phyloP scores from a whole-genome alignment of 2,797 vertebrate species.

The Carapus acus region DNA sequence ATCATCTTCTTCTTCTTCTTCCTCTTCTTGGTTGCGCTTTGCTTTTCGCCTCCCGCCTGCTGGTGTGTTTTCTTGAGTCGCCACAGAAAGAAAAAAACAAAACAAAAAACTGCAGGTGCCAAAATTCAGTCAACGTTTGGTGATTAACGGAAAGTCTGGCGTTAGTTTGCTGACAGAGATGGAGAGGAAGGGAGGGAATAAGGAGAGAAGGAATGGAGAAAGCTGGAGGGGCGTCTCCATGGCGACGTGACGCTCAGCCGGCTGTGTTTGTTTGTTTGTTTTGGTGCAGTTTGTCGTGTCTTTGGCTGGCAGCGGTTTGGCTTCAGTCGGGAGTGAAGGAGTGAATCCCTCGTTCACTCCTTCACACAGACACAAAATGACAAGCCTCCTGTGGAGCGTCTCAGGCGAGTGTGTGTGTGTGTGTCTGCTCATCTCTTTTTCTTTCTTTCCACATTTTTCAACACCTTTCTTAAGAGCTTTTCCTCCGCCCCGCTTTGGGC shows the following conservation, averaged over 20 bases:
- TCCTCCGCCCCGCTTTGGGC: too few relatives aligned
- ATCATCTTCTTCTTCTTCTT: conserved; percentile 6
- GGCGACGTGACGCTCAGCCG: conserved; percentile 13
- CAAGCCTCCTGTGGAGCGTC: too few relatives aligned
- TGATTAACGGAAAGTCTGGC: conserved; percentile 8
- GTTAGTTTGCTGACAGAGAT: conserved; percentile 20
- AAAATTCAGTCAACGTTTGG: conserved; percentile 31
- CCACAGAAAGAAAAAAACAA: conserved; percentile 37
- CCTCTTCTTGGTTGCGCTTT: conserved; percentile 2
- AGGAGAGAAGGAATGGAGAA: conserved; percentile 4
- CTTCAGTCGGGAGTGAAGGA: conserved; percentile 49
- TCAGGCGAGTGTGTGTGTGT: too few relatives aligned
- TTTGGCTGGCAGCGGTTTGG: conserved; percentile 14
- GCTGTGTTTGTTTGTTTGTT: conserved; percentile 15
- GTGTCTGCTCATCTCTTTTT: too few relatives aligned
- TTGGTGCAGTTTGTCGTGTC: too few relatives aligned
- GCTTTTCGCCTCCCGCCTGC: conserved; percentile 1
- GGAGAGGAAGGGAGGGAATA: conserved; percentile 12
- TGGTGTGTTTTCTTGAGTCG: not conserved
- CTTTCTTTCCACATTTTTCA: too few relatives aligned
- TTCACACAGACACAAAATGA: too few relatives aligned
- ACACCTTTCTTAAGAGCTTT: too few relatives aligned
- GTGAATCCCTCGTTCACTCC: too few relatives aligned
- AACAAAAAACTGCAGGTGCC: conserved; percentile 24
- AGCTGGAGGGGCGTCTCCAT: not conserved